Evolutionary conservation across 92 coral and sea anemone species (phyloP).

Genomic region (Palythoa grandis): DNA sequence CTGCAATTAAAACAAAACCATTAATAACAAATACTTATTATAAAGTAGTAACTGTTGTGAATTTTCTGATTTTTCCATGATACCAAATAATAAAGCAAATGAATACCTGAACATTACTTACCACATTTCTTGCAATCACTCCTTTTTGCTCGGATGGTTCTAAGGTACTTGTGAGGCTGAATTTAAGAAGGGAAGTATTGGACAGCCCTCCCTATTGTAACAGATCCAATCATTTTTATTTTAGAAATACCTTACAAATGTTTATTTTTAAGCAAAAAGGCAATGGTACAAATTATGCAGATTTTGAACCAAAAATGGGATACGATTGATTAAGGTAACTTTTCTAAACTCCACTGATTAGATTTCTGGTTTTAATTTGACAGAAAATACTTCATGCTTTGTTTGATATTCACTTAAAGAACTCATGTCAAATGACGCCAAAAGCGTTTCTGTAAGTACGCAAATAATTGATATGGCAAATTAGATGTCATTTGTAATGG

Average conservation of each 20-base stretch:
- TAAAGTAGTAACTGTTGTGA: not conserved
- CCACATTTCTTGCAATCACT: slow-evolving; percentile 86
- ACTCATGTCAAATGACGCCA: no score
- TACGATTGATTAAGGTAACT: no score
- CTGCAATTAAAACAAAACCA: not conserved
- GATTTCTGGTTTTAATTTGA: no score
- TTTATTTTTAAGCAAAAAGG: not conserved
- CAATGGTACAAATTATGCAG: no score
- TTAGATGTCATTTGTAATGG: no score
- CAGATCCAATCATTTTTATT: not conserved
- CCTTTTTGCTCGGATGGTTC: slow-evolving; percentile 69
- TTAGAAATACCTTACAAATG: no score
- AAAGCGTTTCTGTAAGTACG: no score
- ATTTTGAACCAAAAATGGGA: no score
- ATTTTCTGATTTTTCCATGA: not conserved
- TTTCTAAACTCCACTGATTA: no score
- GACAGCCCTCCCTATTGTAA: slow-evolving; percentile 66
- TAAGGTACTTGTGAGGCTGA: slow-evolving; percentile 70
- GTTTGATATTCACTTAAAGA: no score
- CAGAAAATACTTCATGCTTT: no score
- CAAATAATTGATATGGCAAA: no score
- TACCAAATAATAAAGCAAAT: not conserved
- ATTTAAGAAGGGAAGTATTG: slow-evolving; percentile 61
- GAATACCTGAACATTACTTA: slow-evolving; percentile 19
- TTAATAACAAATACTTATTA: not conserved